A percentile compares a stretch with the other conserved stretches of the same genome.
Evolutionary conservation across 1,140 invertebrate genomes (phyloP).

Genomic region (Neodiprion lecontei): DNA sequence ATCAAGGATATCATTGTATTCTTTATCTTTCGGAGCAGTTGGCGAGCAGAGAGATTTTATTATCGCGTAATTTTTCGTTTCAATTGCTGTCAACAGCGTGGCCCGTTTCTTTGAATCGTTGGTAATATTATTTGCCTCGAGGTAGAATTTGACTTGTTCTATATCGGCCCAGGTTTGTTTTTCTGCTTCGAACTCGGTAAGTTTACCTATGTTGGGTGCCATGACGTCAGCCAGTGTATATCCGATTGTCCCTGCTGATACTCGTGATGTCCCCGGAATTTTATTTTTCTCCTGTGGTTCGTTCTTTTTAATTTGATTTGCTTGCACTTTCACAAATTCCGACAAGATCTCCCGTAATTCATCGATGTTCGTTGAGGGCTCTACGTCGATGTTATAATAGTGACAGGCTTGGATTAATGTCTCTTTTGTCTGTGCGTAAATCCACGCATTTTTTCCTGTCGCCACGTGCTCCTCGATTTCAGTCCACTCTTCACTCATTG

Average conservation of each 20-base stretch:
- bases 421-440: constrained; percentile 5
- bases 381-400: neutral
- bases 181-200: constrained; percentile 6
- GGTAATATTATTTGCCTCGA: constrained; percentile 11
- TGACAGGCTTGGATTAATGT: neutral
- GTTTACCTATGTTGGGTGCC: constrained; percentile 16
- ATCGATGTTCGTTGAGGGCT: neutral
- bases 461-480: constrained; percentile 1
- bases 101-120: neutral
- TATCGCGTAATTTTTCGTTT: constrained; percentile 4
- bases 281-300: neutral
- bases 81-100: constrained; percentile 13
- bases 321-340: constrained; percentile 9
- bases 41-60: constrained; percentile 15
- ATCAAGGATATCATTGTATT: constrained; percentile 3
- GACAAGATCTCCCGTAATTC: constrained; percentile 5
- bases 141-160: constrained; percentile 11
- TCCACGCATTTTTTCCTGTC: constrained; percentile 11
- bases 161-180: constrained; percentile 12
- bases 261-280: neutral
- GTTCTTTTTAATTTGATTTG: neutral
- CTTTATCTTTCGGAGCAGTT: constrained; percentile 9
- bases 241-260: neutral
- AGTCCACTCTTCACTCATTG: constrained; percentile 9
- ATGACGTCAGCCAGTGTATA: constrained; percentile 3